Base-by-base conservation (phyloP, 2,888 invertebrate species). In the Acanthosepion esculentum region DNA sequence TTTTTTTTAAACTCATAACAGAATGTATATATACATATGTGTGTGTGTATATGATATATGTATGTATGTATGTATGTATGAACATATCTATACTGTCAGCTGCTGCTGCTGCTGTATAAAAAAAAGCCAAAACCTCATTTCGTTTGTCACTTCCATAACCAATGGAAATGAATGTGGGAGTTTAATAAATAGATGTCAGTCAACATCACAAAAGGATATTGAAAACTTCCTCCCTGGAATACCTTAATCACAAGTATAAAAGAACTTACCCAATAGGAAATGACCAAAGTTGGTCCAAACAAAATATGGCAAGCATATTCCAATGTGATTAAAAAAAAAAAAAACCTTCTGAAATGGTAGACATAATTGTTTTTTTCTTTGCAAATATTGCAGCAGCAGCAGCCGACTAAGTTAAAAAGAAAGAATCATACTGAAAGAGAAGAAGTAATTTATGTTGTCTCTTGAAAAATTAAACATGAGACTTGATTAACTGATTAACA, bases 61-160 rank as follows among this genome's bases (percentile, higher is more conserved):
- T 64, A 64, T 41, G 41, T 26, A 64, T 64, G 29, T 64, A 64
- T 41, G 41, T 41, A 41, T 41, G 41, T 64, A 64, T 78, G 33
- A 15, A 78, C n/a, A 78, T 78, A n/a, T 78, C n/a, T n/a, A 78
- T 78, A 78, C n/a, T n/a, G 78, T 12, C 78, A 78, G 18, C 78
- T 78, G 78, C n/a, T 78, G 78, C n/a, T 78, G 78, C 78, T 78
- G 78, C 78, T 78, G 78, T 78, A 59, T n/a, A 78, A n/a, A 78
- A 78, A 59, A 78, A 33, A 3, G 23, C 4, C 4, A 55, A 55
- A 18, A 55, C 15, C 55, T 0, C 20, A 59, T 59, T 23, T 20
- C 5, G 26, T 59, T 23, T 59, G 59, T 59, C 59, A 59, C 59
- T 59, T 23, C 18, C 55, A 18, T 55, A 55, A 55, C 55, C 55